These are phyloP conservation scores for Poecilia gillii DNA, from an alignment of 2,797 vertebrate genomes.

Conservation along the genomic window DNA sequence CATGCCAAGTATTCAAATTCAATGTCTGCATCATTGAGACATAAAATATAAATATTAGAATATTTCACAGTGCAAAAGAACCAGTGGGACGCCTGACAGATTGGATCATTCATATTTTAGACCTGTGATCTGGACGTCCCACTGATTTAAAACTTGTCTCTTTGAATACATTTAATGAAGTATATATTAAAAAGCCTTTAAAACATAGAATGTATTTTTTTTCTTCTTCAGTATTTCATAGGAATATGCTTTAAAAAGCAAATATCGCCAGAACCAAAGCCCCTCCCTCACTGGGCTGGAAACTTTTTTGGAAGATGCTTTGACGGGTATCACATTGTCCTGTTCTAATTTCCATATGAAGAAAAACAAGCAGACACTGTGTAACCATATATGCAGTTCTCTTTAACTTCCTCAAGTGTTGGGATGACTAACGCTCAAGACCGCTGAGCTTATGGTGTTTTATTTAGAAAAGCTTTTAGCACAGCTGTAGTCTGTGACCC, in stretches of 20 bases:
- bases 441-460: constrained; percentile 62
- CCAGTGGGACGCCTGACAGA: background rate
- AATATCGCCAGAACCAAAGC: background rate
- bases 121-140: background rate
- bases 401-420: constrained; percentile 43
- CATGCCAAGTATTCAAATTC: background rate
- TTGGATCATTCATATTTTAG: background rate
- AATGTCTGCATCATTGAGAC: background rate
- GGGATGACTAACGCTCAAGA: constrained; percentile 44
- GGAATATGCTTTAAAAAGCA: background rate
- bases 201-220: background rate
- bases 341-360: background rate
- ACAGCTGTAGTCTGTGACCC: constrained; percentile 76
- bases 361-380: constrained; percentile 23
- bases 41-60: background rate
- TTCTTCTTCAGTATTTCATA: background rate
- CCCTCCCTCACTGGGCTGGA: background rate
- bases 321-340: background rate
- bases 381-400: constrained; percentile 24
- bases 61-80: background rate
- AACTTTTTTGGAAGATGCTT: background rate
- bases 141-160: background rate
- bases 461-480: constrained; percentile 78
- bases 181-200: background rate
- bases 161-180: background rate